These are phyloP conservation scores for Galagoides demidoff DNA, from an alignment of 2,797 vertebrate species.

Conservation along the genomic window DNA sequence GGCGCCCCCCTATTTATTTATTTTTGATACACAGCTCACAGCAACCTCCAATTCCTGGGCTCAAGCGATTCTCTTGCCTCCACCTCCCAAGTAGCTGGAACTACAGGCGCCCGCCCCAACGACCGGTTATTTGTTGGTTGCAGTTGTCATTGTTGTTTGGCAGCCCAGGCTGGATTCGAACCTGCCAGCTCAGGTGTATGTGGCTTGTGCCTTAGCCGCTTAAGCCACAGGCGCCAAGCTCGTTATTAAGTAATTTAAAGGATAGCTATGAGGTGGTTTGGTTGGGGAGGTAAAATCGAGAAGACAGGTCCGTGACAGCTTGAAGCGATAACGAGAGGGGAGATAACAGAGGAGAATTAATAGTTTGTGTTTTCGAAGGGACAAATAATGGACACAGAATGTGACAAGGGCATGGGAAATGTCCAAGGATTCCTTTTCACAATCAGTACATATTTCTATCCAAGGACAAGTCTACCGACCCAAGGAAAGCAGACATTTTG, in stretches of 20 bases:
- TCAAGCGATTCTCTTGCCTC: no score
- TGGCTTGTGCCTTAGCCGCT: no score
- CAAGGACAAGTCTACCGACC: background rate
- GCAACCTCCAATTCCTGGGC: no score
- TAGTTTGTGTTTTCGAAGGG: background rate
- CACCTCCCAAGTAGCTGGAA: no score
- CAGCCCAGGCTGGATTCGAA: no score
- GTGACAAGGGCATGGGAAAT: background rate
- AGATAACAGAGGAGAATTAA: background rate
- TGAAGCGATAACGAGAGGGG: background rate
- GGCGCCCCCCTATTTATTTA: no score
- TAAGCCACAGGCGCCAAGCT: no score
- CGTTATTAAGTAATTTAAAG: slow-evolving; percentile 5
- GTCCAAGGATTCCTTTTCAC: background rate
- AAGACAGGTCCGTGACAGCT: background rate
- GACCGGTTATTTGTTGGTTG: no score
- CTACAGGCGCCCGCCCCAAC: no score
- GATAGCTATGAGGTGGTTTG: background rate
- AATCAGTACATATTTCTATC: background rate
- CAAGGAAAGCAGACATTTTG: background rate
- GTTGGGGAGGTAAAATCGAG: background rate
- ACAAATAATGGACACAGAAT: background rate
- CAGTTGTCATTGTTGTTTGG: no score
- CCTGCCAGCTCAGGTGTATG: no score
- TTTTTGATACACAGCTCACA: no score